A percentile compares a stretch with the other conserved stretches of the same genome.
phyloP scores from a whole-genome alignment of 2,888 invertebrate genomes.

The Lasiommata megera region DNA sequence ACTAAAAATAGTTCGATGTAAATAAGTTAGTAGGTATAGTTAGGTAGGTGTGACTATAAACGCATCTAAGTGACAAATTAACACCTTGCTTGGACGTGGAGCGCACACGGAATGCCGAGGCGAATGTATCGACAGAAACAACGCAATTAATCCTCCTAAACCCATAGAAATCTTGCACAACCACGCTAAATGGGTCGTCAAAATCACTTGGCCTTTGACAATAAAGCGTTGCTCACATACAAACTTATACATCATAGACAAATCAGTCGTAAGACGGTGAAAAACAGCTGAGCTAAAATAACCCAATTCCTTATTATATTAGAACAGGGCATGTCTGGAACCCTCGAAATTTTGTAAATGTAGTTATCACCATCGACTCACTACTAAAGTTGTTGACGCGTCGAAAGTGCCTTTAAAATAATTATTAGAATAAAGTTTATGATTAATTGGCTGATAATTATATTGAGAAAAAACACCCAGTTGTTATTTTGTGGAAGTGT shows the following conservation, averaged over 20 bases:
- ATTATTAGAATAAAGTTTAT: too few relatives aligned
- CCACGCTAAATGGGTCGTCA: constrained; percentile 29
- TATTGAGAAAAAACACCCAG: too few relatives aligned
- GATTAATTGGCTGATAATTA: too few relatives aligned
- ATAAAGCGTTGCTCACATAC: constrained; percentile 12
- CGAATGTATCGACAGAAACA: constrained; percentile 10
- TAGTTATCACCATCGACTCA: too few relatives aligned
- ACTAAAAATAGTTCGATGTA: not conserved
- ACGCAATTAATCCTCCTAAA: constrained; percentile 30
- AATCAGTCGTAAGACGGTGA: not conserved
- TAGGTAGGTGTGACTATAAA: not conserved
- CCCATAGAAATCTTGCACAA: constrained; percentile 30
- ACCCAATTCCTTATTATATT: too few relatives aligned
- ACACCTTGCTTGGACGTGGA: not conserved
- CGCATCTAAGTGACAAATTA: constrained; percentile 10
- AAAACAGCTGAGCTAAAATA: too few relatives aligned
- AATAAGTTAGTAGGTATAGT: not conserved
- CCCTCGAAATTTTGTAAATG: too few relatives aligned
- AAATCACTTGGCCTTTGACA: constrained; percentile 33
- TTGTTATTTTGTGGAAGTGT: too few relatives aligned
- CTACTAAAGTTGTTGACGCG: too few relatives aligned
- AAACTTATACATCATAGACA: constrained; percentile 1
- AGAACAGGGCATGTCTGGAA: too few relatives aligned
- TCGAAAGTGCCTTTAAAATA: too few relatives aligned
- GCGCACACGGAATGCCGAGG: not conserved